Base-by-base conservation (phyloP, 2,797 vertebrate genomes). In the Epinephelus coioides region DNA sequence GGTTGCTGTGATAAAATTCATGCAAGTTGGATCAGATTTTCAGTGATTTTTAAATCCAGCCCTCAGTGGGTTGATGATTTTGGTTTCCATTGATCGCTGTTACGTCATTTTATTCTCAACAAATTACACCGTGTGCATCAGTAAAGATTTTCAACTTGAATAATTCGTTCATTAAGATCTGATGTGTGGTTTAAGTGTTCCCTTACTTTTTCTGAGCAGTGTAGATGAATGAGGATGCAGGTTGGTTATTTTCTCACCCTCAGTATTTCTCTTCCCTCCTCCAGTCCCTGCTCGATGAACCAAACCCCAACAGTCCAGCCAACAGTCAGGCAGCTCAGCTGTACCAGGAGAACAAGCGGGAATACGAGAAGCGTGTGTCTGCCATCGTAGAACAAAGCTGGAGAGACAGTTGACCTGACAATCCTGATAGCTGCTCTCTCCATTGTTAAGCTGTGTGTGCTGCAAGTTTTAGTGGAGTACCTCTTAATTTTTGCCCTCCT, bases 381-480 rank as follows among this genome's bases (percentile, higher is more conserved):
- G 98, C 98, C 79, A 98, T 99, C 84, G 98, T 99, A 91, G 98
- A 99, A 96, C 98, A 99, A 96, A 99, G 98, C 94, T 99, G 98
- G 98, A 96, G 97, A 86, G 98, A 99, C 91, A 98, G 98, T 96
- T 99, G 98, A 99, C 97, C 95, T 81, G 86, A 86, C 82, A 47
- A 53, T 64, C 79, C 73, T 56, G 5, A 65, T 47, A 56, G 78
- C 85, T 87, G 79, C 83, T 84, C 57, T 86, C 76, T 85, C 56
- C 77, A 82, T 88, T 46, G 61, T 87, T 76, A 78, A 89, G 87
- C 85, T 86, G 73, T 89, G 86, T 89, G 88, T 87, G 86, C 88
- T 90, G 87, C 85, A 83, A 85, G 84, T 91, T 92, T 92, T 91
- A 91, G 91, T 93, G 88, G 88, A 92, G 87, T 88, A 85, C 81